phyloP scores from a whole-genome alignment of 2,113 vertebrate species.

The Dipodomys stephensi region DNA sequence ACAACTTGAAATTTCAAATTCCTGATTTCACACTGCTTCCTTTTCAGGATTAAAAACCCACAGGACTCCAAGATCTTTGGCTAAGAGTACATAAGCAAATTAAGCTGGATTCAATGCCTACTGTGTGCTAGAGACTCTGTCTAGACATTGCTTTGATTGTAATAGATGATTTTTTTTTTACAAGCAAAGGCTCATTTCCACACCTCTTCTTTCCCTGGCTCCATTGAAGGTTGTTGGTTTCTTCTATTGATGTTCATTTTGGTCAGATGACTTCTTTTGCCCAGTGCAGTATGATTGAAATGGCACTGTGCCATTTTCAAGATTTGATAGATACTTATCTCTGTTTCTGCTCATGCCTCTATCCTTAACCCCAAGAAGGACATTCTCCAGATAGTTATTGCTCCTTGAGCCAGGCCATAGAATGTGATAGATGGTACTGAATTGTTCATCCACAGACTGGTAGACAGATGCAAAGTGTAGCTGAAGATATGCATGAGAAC shows the following conservation, averaged over 20 bases:
- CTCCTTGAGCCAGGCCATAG: background rate
- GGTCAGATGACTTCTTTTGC: background rate
- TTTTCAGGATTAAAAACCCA: background rate
- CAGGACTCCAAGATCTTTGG: background rate
- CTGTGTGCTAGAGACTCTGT: fast-evolving
- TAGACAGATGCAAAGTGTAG: no score
- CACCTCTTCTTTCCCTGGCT: background rate
- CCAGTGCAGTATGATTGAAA: background rate
- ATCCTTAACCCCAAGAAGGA: fast-evolving
- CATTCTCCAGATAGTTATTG: background rate
- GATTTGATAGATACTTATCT: background rate
- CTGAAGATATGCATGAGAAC: no score
- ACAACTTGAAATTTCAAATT: background rate
- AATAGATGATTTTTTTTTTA: background rate
- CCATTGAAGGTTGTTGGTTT: fast-evolving
- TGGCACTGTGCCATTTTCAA: background rate
- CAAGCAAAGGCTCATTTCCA: background rate
- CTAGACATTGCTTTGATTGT: background rate
- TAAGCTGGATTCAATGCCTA: background rate
- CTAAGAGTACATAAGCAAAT: background rate
- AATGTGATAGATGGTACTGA: background rate
- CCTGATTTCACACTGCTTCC: background rate
- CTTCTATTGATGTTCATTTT: background rate
- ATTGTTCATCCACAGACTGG: no score
- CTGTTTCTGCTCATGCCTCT: background rate